Percentiles rank a stretch among this genome's conserved stretches.
phyloP scores from a whole-genome alignment of 2,888 invertebrate genomes.

The Stenodera caucasica region DNA sequence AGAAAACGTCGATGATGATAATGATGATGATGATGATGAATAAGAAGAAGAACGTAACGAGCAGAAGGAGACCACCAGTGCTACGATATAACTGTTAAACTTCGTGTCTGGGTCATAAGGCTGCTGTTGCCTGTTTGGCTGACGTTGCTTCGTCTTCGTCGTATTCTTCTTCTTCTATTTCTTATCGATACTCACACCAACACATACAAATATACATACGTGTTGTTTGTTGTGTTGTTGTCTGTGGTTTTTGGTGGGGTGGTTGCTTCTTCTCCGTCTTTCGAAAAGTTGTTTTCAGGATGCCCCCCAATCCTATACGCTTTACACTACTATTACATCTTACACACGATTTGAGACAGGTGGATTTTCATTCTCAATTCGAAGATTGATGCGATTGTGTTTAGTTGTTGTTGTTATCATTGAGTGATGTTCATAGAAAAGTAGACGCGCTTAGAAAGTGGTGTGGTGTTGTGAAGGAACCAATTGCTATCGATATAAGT shows the following conservation, averaged over 20 bases:
- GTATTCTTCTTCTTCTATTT: neutral
- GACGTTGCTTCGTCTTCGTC: slow-evolving; percentile 1
- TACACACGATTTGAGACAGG: slow-evolving; percentile 51
- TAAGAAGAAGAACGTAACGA: neutral
- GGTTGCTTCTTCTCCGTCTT: slow-evolving; percentile 21
- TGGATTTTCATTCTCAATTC: slow-evolving; percentile 56
- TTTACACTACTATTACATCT: neutral
- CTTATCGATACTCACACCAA: no score
- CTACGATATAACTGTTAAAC: slow-evolving; percentile 59
- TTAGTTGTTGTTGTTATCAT: slow-evolving; percentile 32
- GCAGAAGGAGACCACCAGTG: slow-evolving; percentile 5
- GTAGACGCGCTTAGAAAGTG: slow-evolving; percentile 10
- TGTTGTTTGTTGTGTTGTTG: neutral
- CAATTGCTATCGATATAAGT: no score
- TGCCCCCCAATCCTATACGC: slow-evolving; percentile 7
- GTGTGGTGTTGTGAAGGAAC: neutral
- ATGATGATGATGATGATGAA: slow-evolving; percentile 37
- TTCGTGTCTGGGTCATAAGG: slow-evolving; percentile 62
- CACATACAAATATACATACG: no score
- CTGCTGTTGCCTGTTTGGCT: slow-evolving; percentile 42
- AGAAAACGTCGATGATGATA: slow-evolving; percentile 30
- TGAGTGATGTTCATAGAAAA: slow-evolving; percentile 45
- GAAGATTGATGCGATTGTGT: slow-evolving; percentile 30
- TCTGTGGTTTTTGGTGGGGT: slow-evolving; percentile 21
- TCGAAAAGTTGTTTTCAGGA: slow-evolving; percentile 6